Conservation (phyloP, 1,140 invertebrate genomes). For the Polyergus mexicanus region DNA sequence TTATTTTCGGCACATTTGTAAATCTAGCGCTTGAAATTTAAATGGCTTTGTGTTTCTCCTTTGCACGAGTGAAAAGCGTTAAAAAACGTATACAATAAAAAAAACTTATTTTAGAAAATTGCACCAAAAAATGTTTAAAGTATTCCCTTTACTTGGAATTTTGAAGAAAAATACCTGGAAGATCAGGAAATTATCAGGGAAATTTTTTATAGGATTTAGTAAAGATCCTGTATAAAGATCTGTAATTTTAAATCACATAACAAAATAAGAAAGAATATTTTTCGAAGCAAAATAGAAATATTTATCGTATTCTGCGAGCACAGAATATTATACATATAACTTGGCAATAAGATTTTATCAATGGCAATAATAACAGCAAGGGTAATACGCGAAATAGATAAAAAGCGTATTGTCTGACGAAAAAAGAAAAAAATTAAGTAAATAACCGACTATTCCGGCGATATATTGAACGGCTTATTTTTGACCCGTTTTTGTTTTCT, state of each 20-base stretch:
- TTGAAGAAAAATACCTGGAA: too few species aligned
- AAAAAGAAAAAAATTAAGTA: conserved; percentile 22
- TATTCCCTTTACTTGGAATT: too few species aligned
- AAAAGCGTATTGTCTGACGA: not conserved
- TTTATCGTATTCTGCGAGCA: not conserved
- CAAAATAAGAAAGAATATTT: conserved; percentile 7
- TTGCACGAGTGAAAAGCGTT: too few species aligned
- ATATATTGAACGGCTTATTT: conserved; percentile 22
- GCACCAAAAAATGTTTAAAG: too few species aligned
- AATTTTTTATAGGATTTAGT: too few species aligned
- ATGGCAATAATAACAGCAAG: not conserved
- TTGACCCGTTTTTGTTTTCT: not conserved
- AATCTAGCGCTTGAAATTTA: too few species aligned
- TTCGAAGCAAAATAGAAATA: not conserved
- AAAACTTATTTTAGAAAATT: too few species aligned
- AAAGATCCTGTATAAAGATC: not conserved
- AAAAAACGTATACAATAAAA: too few species aligned
- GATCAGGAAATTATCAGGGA: too few species aligned
- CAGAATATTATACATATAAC: not conserved
- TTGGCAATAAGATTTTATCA: not conserved
- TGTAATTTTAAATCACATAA: not conserved
- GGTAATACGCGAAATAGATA: not conserved
- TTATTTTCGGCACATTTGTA: too few species aligned
- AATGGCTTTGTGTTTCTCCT: too few species aligned
- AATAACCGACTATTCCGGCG: not conserved